These are phyloP conservation scores for Patiria miniata DNA, from an alignment of 35 echinoderm and acorn worm genomes.

Conservation along the genomic window DNA sequence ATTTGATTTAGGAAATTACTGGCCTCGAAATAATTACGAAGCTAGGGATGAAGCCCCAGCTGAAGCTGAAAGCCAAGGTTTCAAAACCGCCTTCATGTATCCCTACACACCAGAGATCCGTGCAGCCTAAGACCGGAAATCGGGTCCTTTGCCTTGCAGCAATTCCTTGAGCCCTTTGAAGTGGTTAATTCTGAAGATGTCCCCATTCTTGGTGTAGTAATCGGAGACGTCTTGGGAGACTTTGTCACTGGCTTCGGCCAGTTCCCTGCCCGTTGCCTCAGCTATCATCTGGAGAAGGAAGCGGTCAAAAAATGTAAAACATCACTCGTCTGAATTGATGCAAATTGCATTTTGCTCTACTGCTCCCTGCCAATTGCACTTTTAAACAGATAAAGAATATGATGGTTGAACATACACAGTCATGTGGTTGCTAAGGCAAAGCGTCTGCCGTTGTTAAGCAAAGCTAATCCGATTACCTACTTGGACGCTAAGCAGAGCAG, in stretches of 20 bases:
- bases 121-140: conserved; percentile 34
- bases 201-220: background rate
- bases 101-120: background rate
- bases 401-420: too few species aligned
- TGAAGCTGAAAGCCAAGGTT: too few species aligned
- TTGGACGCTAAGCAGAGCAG: too few species aligned
- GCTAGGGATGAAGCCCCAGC: too few species aligned
- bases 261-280: conserved; percentile 61
- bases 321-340: too few species aligned
- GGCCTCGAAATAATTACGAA: too few species aligned
- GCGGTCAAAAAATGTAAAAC: too few species aligned
- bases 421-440: too few species aligned
- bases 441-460: too few species aligned
- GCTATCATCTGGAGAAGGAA: conserved; percentile 57
- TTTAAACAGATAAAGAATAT: background rate
- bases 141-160: conserved; percentile 34
- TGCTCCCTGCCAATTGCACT: background rate
- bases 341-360: background rate
- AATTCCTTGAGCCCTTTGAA: conserved; percentile 55
- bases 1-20: too few species aligned
- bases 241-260: conserved; percentile 43
- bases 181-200: conserved; percentile 2
- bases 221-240: conserved; percentile 38
- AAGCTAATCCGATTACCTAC: too few species aligned
- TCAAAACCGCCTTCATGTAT: too few species aligned